A percentile compares a stretch with the other conserved stretches of the same genome.
Conservation (phyloP, 1,140 invertebrate genomes). For the Tetragnatha versicolor region DNA sequence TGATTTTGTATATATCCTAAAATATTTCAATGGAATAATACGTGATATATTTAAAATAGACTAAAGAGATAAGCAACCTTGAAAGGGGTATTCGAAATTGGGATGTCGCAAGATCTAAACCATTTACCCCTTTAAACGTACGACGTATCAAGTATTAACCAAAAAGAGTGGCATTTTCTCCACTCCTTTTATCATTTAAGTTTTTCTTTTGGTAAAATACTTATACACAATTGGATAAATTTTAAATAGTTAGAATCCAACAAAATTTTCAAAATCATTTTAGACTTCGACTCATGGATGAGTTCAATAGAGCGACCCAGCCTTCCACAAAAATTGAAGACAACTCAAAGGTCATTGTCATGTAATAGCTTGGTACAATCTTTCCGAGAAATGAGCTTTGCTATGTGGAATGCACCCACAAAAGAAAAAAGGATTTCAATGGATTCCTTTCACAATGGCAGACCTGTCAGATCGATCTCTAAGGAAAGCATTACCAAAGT, state of each 20-base stretch:
- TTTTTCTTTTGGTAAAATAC: neutral
- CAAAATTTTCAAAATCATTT: neutral
- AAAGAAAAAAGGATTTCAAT: slow-evolving; percentile 20
- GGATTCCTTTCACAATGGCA: too few species aligned
- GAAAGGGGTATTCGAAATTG: too few species aligned
- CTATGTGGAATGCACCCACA: neutral
- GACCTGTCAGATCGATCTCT: too few species aligned
- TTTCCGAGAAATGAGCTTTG: slow-evolving; percentile 3
- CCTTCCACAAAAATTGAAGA: slow-evolving; percentile 4
- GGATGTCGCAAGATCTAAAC: too few species aligned
- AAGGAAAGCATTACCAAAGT: too few species aligned
- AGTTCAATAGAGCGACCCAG: neutral
- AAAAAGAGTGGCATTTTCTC: neutral
- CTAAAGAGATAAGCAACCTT: too few species aligned
- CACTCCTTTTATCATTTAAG: neutral
- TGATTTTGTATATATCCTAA: too few species aligned
- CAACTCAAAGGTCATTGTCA: slow-evolving; percentile 28
- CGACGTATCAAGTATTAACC: neutral
- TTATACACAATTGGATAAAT: neutral
- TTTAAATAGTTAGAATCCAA: neutral
- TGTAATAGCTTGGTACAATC: slow-evolving; percentile 27
- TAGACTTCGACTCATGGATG: too few species aligned
- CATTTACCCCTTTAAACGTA: neutral
- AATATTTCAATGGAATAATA: too few species aligned
- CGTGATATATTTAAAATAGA: too few species aligned